Evolutionary conservation across 2,797 vertebrate genomes (phyloP), one percentile per base, ranked within the genome.

Genomic region (Acipenser ruthenus): DNA sequence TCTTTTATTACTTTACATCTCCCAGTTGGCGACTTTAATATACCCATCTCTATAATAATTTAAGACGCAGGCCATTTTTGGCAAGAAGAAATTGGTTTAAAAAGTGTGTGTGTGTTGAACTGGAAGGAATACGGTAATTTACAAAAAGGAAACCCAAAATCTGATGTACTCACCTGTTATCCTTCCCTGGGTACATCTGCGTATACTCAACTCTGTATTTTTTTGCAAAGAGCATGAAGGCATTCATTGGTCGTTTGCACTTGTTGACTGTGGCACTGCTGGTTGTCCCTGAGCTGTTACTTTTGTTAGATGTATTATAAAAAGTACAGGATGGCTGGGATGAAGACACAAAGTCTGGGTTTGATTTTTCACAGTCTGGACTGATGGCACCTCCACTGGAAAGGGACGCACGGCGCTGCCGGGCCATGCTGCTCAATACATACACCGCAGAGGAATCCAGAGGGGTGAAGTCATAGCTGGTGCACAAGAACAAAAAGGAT

Each of bases 211-310:
- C 95, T 87, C 97, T 88, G 88, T 98, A 99, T 79, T 97, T 98
- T 93, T 99, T 99, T 86, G 97, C 97, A 73, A 97, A 99, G 77
- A 99, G 94, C 96, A 99, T 99, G 89, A 99, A 99, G 89, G 96
- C 97, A 83, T 99, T 99, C 97, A 99, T 99, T 92, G 96, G 97
- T 91, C 97, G 93, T 91, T 99, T 99, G 93, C 96, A 98, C 89
- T 97, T 99, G 75, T 89, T 95, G 80, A 95, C 94, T 53, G 92
- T 93, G 90, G 92, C 90, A 82, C 83, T 86, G 76, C 75, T 89
- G 80, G 86, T 78, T 80, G 91, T 95, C 90, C 92, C 96, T 93
- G 95, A 94, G 92, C 87, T 89, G 75, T 93, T 88, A 84, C 85
- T 90, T 84, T 92, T 90, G 82, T 86, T 88, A 77, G 93, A 90